phyloP scores from a whole-genome alignment of 2,113 vertebrate species.

The Craseonycteris thonglongyai region DNA sequence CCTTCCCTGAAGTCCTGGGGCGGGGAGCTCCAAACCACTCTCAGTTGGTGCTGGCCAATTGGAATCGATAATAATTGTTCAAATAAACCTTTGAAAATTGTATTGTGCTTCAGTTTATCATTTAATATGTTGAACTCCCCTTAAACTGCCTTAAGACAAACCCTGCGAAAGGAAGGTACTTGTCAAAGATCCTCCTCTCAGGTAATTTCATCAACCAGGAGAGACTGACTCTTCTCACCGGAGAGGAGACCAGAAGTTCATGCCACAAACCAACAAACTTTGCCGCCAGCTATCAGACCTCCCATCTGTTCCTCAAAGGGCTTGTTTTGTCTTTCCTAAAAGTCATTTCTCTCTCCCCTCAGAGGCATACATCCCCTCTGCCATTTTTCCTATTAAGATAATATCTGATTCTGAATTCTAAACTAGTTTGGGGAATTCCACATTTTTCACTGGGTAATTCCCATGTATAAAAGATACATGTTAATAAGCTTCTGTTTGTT shows the following conservation, averaged over 20 bases:
- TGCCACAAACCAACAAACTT: neutral
- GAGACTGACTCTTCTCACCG: no score
- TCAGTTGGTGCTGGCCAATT: neutral
- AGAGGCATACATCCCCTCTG: neutral
- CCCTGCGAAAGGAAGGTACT: neutral
- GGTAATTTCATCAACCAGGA: neutral
- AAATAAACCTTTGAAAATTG: neutral
- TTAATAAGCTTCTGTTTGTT: neutral
- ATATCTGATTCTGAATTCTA: neutral
- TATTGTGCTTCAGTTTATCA: neutral
- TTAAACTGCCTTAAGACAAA: neutral
- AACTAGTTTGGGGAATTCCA: neutral
- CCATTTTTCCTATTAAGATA: neutral
- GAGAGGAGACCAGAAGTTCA: neutral
- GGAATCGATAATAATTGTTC: neutral
- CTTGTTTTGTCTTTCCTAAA: neutral
- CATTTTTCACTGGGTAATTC: neutral
- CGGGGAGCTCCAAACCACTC: neutral
- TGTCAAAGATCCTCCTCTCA: neutral
- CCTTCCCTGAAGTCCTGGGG: neutral
- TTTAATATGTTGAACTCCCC: neutral
- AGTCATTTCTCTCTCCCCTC: neutral
- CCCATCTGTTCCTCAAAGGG: neutral
- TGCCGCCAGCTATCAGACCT: neutral
- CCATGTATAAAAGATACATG: neutral